A percentile compares a stretch with the other conserved stretches of the same genome.
phyloP scores from a whole-genome alignment of 2,113 vertebrate genomes.

The Aptenodytes patagonicus region DNA sequence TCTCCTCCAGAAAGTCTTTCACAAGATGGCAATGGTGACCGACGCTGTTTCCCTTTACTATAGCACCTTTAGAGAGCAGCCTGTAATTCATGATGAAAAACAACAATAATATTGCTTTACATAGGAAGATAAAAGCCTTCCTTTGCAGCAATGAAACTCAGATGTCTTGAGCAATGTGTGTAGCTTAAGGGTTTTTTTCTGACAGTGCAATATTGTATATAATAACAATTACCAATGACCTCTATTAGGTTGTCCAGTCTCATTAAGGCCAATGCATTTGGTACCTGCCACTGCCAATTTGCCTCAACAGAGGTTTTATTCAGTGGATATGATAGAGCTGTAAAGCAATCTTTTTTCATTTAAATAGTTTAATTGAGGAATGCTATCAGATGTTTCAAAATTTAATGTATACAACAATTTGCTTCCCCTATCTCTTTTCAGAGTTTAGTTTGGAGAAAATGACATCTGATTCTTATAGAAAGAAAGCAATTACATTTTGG shows the following conservation, averaged over 20 bases:
- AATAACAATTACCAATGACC: slow-evolving; percentile 93
- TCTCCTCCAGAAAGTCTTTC: not conserved
- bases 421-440: slow-evolving; percentile 79
- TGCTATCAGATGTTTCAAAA: slow-evolving; percentile 92
- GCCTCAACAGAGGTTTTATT: slow-evolving; percentile 90
- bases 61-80: not conserved
- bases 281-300: slow-evolving; percentile 92
- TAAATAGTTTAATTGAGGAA: slow-evolving; percentile 98
- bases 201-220: slow-evolving; percentile 86
- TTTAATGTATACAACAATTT: slow-evolving; percentile 90
- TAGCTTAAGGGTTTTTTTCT: slow-evolving; percentile 66
- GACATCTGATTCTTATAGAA: slow-evolving; percentile 85
- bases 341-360: slow-evolving; percentile 95
- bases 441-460: slow-evolving; percentile 82
- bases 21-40: not conserved
- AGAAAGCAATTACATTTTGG: slow-evolving; percentile 86
- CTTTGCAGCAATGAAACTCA: slow-evolving; percentile 45
- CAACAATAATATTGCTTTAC: slow-evolving; percentile 28
- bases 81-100: slow-evolving; percentile 6
- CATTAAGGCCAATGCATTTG: slow-evolving; percentile 81
- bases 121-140: slow-evolving; percentile 33
- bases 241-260: slow-evolving; percentile 86
- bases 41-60: not conserved
- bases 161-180: slow-evolving; percentile 64
- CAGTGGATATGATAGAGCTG: slow-evolving; percentile 93